A percentile compares a stretch with the other conserved stretches of the same genome.
phyloP scores from a whole-genome alignment of 2,888 invertebrate genomes.

The Philonicus albiceps region DNA sequence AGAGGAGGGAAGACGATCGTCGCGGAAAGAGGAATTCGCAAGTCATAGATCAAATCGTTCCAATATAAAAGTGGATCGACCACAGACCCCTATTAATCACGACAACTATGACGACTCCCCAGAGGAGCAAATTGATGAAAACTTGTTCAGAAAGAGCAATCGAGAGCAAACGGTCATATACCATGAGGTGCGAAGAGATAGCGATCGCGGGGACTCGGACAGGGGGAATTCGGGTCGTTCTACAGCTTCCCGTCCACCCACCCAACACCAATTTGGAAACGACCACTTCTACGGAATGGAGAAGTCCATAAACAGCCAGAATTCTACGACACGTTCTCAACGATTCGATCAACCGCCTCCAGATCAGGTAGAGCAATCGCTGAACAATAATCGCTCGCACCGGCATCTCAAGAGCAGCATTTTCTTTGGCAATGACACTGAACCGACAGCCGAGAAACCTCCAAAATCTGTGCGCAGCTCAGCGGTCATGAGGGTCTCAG shows the following conservation, averaged over 20 bases:
- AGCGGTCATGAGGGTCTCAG: constrained; percentile 49
- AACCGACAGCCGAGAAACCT: neutral
- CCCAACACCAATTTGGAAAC: constrained; percentile 48
- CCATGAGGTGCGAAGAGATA: neutral
- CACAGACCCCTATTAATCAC: neutral
- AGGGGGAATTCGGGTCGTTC: neutral
- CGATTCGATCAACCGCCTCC: neutral
- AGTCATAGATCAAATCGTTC: neutral
- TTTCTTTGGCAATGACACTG: constrained; percentile 38
- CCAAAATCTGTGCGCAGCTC: constrained; percentile 46
- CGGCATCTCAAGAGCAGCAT: constrained; percentile 48
- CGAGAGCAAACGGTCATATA: neutral
- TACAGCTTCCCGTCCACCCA: neutral
- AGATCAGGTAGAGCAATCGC: neutral
- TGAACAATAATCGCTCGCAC: constrained; percentile 33
- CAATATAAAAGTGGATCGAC: neutral
- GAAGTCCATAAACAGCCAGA: constrained; percentile 46
- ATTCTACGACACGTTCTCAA: neutral
- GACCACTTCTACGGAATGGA: constrained; percentile 52
- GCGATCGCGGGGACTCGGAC: neutral
- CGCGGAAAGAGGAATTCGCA: neutral
- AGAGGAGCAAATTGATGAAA: constrained; percentile 35
- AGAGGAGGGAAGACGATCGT: neutral
- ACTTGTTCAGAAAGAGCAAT: constrained; percentile 15
- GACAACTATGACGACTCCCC: neutral